phyloP scores from a whole-genome alignment of 2,888 invertebrate species.

The Catotricha subobsoleta region DNA sequence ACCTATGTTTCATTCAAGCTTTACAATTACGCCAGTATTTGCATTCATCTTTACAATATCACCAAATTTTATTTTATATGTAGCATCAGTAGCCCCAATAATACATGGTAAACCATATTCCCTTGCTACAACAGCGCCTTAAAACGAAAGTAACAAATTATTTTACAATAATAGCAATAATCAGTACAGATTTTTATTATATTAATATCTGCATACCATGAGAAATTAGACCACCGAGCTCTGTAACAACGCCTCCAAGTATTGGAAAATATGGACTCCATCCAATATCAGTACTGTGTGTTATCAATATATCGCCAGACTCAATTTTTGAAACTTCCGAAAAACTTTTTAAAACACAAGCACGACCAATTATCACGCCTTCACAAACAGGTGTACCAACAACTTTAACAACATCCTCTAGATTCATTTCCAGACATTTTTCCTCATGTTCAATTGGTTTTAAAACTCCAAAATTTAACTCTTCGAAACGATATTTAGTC shows the following conservation, averaged over 20 bases:
- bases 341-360: slow-evolving; percentile 50
- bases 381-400: slow-evolving; percentile 53
- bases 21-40: neutral
- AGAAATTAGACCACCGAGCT: slow-evolving; percentile 65
- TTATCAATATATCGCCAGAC: slow-evolving; percentile 56
- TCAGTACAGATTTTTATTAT: neutral
- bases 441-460: too few species aligned
- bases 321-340: slow-evolving; percentile 39
- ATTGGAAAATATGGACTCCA: slow-evolving; percentile 77
- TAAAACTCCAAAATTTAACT: slow-evolving; percentile 35
- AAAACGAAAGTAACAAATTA: neutral
- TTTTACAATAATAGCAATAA: neutral
- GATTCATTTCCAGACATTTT: too few species aligned
- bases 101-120: slow-evolving; percentile 72
- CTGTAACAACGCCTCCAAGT: slow-evolving; percentile 58
- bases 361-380: slow-evolving; percentile 47
- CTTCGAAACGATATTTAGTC: slow-evolving; percentile 43
- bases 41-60: neutral
- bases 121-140: slow-evolving; percentile 65
- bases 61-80: slow-evolving; percentile 17
- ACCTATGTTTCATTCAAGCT: too few species aligned
- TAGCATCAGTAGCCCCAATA: slow-evolving; percentile 53
- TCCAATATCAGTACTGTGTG: slow-evolving; percentile 60
- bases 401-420: slow-evolving; percentile 15
- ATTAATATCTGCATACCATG: slow-evolving; percentile 38